A percentile compares a stretch with the other conserved stretches of the same genome.
Evolutionary conservation across 1,140 invertebrate species (phyloP).

Genomic region (Rhagoletis zephyria): DNA sequence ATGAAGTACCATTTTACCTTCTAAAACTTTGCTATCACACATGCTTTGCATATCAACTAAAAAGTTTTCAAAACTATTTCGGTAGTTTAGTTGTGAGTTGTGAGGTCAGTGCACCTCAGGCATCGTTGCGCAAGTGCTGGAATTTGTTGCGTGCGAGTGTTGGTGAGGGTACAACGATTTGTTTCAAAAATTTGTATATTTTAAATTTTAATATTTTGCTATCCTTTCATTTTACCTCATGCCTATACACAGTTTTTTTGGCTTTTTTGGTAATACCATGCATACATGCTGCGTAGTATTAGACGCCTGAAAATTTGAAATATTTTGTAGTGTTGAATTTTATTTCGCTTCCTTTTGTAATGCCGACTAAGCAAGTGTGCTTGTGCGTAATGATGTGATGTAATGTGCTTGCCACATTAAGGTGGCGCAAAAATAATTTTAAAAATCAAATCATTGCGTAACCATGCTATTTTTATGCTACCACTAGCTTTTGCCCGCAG

Average conservation of each 20-base stretch:
- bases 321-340: too few relatives aligned
- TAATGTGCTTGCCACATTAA: too few relatives aligned
- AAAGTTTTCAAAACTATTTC: slow-evolving; percentile 6
- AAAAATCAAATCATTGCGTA: too few relatives aligned
- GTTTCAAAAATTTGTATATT: slow-evolving; percentile 1
- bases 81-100: slow-evolving; percentile 20
- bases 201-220: slow-evolving; percentile 9
- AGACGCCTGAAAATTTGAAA: too few relatives aligned
- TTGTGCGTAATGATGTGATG: too few relatives aligned
- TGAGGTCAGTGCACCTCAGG: not conserved
- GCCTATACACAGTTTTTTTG: not conserved
- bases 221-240: not conserved
- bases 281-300: too few relatives aligned
- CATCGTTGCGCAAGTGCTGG: not conserved
- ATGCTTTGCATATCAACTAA: slow-evolving; percentile 23
- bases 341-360: too few relatives aligned
- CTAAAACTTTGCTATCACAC: slow-evolving; percentile 19
- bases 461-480: too few relatives aligned
- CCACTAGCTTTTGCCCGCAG: too few relatives aligned
- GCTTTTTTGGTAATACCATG: too few relatives aligned
- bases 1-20: slow-evolving; percentile 41
- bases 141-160: not conserved
- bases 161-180: not conserved
- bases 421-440: too few relatives aligned
- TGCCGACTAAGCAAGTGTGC: too few relatives aligned